Evolutionary conservation across 2,797 vertebrate species (phyloP).

Genomic region (Ptychadena robeensis): DNA sequence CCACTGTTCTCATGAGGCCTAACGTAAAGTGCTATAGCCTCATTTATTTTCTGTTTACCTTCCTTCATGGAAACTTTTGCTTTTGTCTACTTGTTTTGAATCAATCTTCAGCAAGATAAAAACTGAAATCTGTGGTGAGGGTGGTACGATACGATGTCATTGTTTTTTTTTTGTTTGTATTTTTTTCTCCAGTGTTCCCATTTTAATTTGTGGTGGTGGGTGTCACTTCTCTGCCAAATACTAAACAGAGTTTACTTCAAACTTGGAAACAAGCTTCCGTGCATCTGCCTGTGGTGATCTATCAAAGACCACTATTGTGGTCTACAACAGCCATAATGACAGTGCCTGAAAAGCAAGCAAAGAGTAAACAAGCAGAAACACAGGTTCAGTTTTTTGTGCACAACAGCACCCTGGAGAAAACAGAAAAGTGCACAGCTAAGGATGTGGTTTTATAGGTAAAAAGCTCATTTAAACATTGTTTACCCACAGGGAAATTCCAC

Average conservation of each 20-base stretch:
- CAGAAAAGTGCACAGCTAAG: conserved; percentile 2
- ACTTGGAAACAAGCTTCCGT: not conserved
- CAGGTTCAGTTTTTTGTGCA: not conserved
- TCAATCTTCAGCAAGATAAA: not conserved
- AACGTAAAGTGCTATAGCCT: not conserved
- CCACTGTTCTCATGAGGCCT: not conserved
- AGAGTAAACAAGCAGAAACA: conserved; percentile 10
- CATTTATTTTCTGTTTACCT: not conserved
- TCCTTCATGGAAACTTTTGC: not conserved
- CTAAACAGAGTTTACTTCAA: not conserved
- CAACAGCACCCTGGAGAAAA: conserved; percentile 9
- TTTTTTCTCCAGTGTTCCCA: conserved; percentile 13
- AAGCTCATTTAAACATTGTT: not conserved
- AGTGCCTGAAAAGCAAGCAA: not conserved
- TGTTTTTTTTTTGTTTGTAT: conserved; percentile 23
- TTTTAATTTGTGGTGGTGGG: conserved; percentile 1
- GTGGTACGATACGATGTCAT: not conserved
- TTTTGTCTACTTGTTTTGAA: not conserved
- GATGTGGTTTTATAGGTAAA: conserved; percentile 41
- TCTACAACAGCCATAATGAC: conserved; percentile 40
- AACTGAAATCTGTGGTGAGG: conserved; percentile 28
- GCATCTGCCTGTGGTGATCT: conserved; percentile 30
- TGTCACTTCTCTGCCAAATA: not conserved
- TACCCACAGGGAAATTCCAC: conserved; percentile 19
- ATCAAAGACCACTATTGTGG: conserved; percentile 31